Conservation (phyloP, 2,113 vertebrate genomes). For the Sphyrna mokarran region DNA sequence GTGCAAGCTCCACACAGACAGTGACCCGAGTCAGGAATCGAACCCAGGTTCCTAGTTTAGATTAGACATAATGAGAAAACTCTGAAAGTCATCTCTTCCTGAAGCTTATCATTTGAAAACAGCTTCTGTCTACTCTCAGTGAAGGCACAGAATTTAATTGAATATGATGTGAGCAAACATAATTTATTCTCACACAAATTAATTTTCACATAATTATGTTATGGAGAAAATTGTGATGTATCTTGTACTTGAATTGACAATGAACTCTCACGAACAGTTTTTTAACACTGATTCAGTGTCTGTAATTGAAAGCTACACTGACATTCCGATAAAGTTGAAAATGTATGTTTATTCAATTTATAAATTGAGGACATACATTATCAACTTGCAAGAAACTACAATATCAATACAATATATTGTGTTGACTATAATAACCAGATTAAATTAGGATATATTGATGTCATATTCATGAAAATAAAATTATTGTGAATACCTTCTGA, state of each 20-base stretch:
- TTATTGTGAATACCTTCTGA: neutral
- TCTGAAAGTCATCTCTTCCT: conserved; percentile 30
- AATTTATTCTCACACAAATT: neutral
- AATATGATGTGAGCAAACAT: neutral
- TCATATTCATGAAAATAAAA: neutral
- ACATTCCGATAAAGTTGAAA: neutral
- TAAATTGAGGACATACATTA: neutral
- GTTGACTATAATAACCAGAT: neutral
- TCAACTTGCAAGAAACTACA: neutral
- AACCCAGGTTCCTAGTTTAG: neutral
- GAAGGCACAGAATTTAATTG: neutral
- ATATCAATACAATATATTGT: neutral
- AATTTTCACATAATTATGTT: neutral
- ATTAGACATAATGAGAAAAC: neutral
- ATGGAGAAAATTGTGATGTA: neutral
- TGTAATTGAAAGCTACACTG: neutral
- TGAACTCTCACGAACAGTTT: neutral
- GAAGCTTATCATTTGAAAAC: conserved; percentile 23
- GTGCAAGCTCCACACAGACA: too few species aligned
- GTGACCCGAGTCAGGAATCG: too few species aligned
- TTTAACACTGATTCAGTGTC: neutral
- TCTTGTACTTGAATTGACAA: neutral
- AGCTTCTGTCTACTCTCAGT: neutral
- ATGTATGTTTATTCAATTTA: neutral
- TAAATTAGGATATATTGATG: neutral